Conservation (phyloP, 2,113 vertebrate species). For the Pelecanoides urinatrix region DNA sequence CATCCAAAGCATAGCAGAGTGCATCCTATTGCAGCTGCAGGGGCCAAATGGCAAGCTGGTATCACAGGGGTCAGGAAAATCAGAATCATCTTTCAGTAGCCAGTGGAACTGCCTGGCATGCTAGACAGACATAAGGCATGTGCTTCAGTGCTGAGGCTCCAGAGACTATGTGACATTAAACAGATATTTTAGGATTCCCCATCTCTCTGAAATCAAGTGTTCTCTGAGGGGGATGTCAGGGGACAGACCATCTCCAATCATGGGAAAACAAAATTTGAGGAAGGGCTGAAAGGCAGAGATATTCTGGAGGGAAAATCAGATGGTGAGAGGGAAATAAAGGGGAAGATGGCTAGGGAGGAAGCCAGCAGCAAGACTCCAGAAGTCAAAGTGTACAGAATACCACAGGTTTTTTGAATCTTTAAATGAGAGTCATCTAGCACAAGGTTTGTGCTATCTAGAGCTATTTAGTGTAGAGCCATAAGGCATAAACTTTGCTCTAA, state of each 20-base stretch:
- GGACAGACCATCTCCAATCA: rapidly evolving
- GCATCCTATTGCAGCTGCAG: background rate
- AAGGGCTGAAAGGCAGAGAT: background rate
- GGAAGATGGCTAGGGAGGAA: background rate
- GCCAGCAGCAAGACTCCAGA: background rate
- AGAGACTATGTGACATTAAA: background rate
- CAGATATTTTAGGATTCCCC: background rate
- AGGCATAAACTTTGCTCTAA: background rate
- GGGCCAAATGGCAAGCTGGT: background rate
- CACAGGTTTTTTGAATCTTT: background rate
- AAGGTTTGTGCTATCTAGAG: background rate
- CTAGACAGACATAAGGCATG: rapidly evolving
- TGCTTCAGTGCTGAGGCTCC: background rate
- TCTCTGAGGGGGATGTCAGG: background rate
- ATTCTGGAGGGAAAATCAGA: background rate
- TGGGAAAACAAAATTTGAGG: background rate
- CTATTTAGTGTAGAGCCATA: background rate
- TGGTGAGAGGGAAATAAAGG: background rate
- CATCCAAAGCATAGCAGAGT: background rate
- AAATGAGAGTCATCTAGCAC: background rate
- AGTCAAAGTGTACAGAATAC: background rate
- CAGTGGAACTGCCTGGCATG: background rate
- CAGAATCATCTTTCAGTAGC: background rate
- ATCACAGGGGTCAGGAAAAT: background rate
- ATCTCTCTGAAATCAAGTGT: background rate